Evolutionary conservation across 2,113 vertebrate genomes (phyloP).

Genomic region (Istiophorus platypterus): DNA sequence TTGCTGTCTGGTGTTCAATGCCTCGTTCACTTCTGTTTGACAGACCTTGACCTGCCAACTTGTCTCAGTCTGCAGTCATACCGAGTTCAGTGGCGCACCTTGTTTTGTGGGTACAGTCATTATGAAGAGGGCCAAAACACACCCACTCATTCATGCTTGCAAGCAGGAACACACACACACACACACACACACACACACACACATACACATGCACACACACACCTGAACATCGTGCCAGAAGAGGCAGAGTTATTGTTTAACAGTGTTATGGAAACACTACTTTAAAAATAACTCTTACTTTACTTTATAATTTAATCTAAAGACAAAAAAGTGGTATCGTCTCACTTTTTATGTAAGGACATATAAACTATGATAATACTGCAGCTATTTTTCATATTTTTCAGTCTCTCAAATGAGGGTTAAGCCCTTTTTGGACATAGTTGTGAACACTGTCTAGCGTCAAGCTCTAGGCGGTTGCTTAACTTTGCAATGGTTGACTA

Average conservation of each 20-base stretch:
- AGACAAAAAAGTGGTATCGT: not conserved
- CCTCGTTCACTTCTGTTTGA: constrained; percentile 29
- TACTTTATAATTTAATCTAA: not conserved
- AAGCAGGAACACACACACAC: constrained; percentile 26
- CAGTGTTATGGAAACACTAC: not conserved
- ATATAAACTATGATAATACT: not conserved
- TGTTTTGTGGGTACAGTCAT: constrained; percentile 33
- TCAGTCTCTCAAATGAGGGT: not conserved
- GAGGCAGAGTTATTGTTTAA: not conserved
- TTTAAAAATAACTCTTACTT: not conserved
- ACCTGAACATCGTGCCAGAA: not conserved
- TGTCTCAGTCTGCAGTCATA: constrained; percentile 19
- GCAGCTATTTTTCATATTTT: not conserved
- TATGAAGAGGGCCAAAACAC: constrained; percentile 31
- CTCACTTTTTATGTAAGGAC: not conserved
- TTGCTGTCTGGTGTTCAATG: constrained; percentile 7
- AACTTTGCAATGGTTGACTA: too few relatives aligned
- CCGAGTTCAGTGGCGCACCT: constrained; percentile 44
- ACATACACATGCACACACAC: not conserved
- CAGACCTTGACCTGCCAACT: constrained; percentile 27
- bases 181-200: constrained; percentile 33
- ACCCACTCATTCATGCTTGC: constrained; percentile 25
- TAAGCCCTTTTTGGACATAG: not conserved
- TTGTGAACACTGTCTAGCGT: not conserved
- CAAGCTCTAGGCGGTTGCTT: not conserved